Conservation (phyloP, 1,140 invertebrate species). For the Acromyrmex charruanus region DNA sequence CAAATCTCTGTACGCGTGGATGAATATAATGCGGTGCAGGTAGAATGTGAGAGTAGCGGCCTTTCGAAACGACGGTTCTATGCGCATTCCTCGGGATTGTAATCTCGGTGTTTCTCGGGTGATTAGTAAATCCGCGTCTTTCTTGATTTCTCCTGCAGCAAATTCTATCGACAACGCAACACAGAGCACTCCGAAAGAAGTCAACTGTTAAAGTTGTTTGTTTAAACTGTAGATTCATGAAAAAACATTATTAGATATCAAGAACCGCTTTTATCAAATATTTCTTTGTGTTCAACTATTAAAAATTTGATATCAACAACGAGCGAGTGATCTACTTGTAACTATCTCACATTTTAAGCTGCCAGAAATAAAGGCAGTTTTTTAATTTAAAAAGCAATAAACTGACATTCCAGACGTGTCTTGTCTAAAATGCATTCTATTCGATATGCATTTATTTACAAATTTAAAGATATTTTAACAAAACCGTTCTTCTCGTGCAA, state of each 20-base stretch:
- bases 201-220: no score
- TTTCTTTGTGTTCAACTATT: no score
- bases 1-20: conserved; percentile 31
- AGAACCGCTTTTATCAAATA: no score
- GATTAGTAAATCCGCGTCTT: conserved; percentile 78
- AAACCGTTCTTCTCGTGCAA: no score
- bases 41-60: conserved; percentile 78
- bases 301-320: conserved; percentile 27
- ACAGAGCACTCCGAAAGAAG: conserved; percentile 3
- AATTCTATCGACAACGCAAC: conserved; percentile 48
- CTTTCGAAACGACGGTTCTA: conserved; percentile 81
- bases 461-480: no score
- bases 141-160: conserved; percentile 63
- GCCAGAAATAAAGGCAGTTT: background rate
- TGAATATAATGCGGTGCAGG: conserved; percentile 39
- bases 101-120: conserved; percentile 81
- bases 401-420: background rate
- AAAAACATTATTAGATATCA: no score
- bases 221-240: no score
- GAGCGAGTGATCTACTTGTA: background rate
- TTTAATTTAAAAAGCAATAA: background rate
- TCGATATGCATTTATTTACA: background rate
- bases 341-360: background rate
- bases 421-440: background rate
- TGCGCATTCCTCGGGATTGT: conserved; percentile 83